Conservation (phyloP, 2,113 vertebrate species). For the Plecturocebus donacophilus region DNA sequence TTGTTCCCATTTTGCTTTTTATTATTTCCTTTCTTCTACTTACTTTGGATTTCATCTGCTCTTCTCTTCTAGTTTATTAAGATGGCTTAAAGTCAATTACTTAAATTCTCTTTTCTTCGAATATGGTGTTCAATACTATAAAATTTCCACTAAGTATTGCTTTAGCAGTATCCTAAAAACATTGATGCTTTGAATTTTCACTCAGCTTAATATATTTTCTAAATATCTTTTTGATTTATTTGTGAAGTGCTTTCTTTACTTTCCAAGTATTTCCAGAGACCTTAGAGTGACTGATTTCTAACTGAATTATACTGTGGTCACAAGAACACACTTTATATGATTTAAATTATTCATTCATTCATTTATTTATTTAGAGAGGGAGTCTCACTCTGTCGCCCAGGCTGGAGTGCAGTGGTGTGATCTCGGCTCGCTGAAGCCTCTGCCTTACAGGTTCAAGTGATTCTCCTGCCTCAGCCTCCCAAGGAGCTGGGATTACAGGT, state of each 20-base stretch:
- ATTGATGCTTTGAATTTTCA: neutral
- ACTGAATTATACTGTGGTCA: neutral
- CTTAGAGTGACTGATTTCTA: neutral
- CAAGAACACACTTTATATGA: neutral
- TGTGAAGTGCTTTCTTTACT: neutral
- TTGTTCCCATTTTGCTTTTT: neutral
- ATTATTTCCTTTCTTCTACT: neutral
- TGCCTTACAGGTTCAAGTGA: too few species aligned
- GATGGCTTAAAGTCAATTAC: neutral
- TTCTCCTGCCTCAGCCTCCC: too few species aligned
- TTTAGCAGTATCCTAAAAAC: neutral
- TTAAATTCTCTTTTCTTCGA: neutral
- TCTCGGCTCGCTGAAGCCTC: too few species aligned
- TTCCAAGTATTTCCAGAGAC: conserved; percentile 7
- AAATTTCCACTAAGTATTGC: neutral
- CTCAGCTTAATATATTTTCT: neutral
- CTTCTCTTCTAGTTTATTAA: conserved; percentile 1
- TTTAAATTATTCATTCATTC: neutral
- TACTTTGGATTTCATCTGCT: neutral
- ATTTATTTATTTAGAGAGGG: too few species aligned
- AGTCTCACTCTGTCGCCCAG: too few species aligned
- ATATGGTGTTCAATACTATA: neutral
- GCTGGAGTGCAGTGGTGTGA: too few species aligned
- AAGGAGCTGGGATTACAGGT: too few species aligned
- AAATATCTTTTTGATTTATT: neutral